These are phyloP conservation scores for Lepidurus arcticus DNA, from an alignment of 1,140 invertebrate species.

Conservation along the genomic window DNA sequence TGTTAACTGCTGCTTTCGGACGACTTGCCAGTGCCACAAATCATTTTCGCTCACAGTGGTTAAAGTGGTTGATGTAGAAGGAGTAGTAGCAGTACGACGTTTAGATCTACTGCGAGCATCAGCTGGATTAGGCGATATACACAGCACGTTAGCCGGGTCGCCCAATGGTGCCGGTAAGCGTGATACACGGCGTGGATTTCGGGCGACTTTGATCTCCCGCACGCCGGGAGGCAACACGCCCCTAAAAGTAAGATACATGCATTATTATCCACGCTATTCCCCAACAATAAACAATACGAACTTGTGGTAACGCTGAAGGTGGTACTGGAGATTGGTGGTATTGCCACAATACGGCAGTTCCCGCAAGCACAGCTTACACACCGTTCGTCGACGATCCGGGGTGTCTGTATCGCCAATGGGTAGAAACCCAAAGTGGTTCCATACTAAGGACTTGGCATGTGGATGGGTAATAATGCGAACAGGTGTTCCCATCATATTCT, in stretches of 20 bases:
- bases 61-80: slow-evolving; percentile 1
- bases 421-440: slow-evolving; percentile 35
- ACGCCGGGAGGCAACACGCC: slow-evolving; percentile 31
- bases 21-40: slow-evolving; percentile 33
- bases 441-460: slow-evolving; percentile 34
- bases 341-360: slow-evolving; percentile 35
- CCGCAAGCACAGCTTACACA: slow-evolving; percentile 30
- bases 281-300: not conserved
- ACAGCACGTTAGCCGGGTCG: slow-evolving; percentile 24
- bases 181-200: slow-evolving; percentile 27
- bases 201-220: slow-evolving; percentile 28
- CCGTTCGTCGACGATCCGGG: slow-evolving; percentile 30
- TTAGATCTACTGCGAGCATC: slow-evolving; percentile 1
- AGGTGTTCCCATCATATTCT: slow-evolving; percentile 12
- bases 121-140: not conserved
- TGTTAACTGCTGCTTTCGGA: slow-evolving; percentile 32
- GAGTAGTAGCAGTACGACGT: not conserved
- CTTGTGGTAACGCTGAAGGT: slow-evolving; percentile 33
- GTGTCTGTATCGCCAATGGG: slow-evolving; percentile 33
- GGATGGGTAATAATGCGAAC: slow-evolving; percentile 33
- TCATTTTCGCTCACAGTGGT: not conserved
- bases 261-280: not conserved
- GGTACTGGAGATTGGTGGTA: slow-evolving; percentile 34
- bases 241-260: not conserved
- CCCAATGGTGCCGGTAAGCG: slow-evolving; percentile 31